Percentiles rank a stretch among this genome's conserved stretches.
These are phyloP conservation scores for Adelges cooleyi DNA, from an alignment of 1,140 invertebrate species.

Conservation along the genomic window DNA sequence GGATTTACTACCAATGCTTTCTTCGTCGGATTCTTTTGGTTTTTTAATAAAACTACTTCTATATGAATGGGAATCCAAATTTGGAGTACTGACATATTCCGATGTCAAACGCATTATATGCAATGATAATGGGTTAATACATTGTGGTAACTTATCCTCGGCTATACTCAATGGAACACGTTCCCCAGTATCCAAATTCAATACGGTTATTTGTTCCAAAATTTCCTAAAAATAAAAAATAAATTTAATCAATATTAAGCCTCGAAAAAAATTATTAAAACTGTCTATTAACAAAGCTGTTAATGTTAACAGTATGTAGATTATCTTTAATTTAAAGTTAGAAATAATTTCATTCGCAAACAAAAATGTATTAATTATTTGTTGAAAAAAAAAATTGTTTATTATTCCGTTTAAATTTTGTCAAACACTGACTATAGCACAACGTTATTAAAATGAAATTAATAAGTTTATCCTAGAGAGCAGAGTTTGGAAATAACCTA, in stretches of 20 bases:
- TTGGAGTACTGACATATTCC: constrained; percentile 67
- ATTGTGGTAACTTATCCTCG: constrained; percentile 78
- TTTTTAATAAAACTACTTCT: constrained; percentile 38
- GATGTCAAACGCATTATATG: constrained; percentile 90
- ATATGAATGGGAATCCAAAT: constrained; percentile 42
- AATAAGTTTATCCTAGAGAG: no score
- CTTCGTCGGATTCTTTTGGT: constrained; percentile 69
- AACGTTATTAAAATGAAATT: no score
- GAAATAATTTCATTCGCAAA: no score
- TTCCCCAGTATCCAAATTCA: constrained; percentile 89
- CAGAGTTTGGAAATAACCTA: no score
- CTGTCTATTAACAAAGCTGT: no score
- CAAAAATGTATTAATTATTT: no score
- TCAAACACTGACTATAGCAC: no score
- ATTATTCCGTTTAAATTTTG: no score
- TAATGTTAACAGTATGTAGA: no score
- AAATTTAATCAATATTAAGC: neutral
- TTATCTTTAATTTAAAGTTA: no score
- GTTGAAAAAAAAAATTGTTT: no score
- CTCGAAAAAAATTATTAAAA: no score
- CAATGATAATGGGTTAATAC: constrained; percentile 73
- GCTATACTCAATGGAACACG: constrained; percentile 75
- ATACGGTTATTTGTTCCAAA: constrained; percentile 78
- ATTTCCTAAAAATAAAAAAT: constrained; percentile 54
- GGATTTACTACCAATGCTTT: constrained; percentile 60